Percentiles rank a stretch among this genome's conserved stretches.
Evolutionary conservation across 2,797 vertebrate species (phyloP).

Genomic region (Silurus lanzhouensis): DNA sequence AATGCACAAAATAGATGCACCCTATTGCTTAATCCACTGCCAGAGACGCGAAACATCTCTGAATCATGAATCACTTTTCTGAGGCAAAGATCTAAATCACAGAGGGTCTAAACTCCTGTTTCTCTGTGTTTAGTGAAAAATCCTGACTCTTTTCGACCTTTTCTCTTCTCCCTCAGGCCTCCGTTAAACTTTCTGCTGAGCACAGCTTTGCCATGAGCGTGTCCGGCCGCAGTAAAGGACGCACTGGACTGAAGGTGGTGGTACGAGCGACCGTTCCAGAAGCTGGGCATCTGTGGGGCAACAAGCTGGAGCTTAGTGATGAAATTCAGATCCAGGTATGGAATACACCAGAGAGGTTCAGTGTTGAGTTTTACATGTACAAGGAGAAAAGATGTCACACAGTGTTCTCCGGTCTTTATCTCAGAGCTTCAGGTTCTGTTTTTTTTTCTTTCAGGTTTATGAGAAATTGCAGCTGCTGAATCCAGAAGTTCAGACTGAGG

Average conservation of each 20-base stretch:
- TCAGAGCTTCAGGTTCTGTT: conserved; percentile 30
- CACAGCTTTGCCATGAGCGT: conserved; percentile 85
- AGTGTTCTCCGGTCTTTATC: conserved; percentile 31
- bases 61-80: neutral
- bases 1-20: no score
- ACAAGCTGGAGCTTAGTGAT: conserved; percentile 71
- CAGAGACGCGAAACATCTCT: neutral
- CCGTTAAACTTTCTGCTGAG: conserved; percentile 78
- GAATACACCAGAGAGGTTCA: no score
- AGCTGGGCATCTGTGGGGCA: conserved; percentile 66
- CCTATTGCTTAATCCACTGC: neutral
- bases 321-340: conserved; percentile 82
- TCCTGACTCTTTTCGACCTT: neutral
- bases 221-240: conserved; percentile 72
- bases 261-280: conserved; percentile 65
- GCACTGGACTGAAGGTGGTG: conserved; percentile 77
- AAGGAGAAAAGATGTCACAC: neutral
- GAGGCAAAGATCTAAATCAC: neutral
- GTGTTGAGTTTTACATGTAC: no score
- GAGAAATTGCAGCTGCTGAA: conserved; percentile 85
- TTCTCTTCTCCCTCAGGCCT: conserved; percentile 73
- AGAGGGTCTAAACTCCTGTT: neutral
- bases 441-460: conserved; percentile 81
- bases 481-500: conserved; percentile 80
- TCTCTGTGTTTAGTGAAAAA: neutral